Conservation (phyloP, 1,140 invertebrate species). For the Zeugodacus cucurbitae region DNA sequence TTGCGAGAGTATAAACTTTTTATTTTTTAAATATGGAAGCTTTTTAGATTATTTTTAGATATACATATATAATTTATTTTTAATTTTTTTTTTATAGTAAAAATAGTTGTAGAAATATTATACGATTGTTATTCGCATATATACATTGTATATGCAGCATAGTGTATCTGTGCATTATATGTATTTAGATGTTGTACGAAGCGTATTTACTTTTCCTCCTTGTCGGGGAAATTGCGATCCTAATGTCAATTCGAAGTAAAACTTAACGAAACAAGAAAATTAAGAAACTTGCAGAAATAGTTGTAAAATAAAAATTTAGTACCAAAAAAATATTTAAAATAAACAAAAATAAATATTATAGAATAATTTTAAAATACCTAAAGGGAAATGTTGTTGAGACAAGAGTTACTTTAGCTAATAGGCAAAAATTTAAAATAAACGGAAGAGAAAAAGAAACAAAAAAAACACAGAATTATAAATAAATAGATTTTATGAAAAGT, state of each 20-base stretch:
- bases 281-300: constrained; percentile 9
- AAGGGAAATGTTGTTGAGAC: background rate
- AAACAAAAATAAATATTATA: background rate
- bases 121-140: background rate
- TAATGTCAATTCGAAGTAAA: constrained; percentile 49
- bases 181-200: background rate
- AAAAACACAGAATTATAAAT: background rate
- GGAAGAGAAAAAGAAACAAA: background rate
- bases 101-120: no score
- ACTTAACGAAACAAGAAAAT: constrained; percentile 43
- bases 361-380: constrained; percentile 1
- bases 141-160: background rate
- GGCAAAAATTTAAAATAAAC: background rate
- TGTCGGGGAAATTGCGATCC: constrained; percentile 41
- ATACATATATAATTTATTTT: no score
- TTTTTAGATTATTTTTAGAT: no score
- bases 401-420: constrained; percentile 57
- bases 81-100: no score
- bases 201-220: constrained; percentile 32
- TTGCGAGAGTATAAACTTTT: no score
- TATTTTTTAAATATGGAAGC: no score
- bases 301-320: constrained; percentile 29
- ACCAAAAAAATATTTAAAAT: background rate
- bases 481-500: background rate
- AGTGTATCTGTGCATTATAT: background rate